phyloP scores from a whole-genome alignment of 1,140 invertebrate species.

The Rhagoletis pomonella region DNA sequence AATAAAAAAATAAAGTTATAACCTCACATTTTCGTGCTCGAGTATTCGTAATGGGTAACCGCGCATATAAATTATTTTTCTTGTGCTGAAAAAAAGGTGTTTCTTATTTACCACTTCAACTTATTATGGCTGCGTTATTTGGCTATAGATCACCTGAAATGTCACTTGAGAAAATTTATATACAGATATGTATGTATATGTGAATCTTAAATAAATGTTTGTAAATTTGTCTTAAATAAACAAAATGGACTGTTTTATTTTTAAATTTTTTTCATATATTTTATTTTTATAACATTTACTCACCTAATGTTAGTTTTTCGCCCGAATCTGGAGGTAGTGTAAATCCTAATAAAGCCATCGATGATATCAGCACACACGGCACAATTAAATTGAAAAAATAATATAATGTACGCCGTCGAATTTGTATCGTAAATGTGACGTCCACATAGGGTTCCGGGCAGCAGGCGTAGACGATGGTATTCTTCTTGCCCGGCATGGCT shows the following conservation, averaged over 20 bases:
- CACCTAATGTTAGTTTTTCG: slow-evolving; percentile 98
- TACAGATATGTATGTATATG: background rate
- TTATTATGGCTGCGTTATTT: background rate
- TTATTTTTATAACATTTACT: slow-evolving; percentile 70
- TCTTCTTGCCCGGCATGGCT: slow-evolving; percentile 91
- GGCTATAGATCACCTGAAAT: slow-evolving; percentile 23
- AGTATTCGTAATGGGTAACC: background rate
- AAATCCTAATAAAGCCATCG: slow-evolving; percentile 98
- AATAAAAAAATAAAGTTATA: background rate
- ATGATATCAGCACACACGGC: slow-evolving; percentile 98
- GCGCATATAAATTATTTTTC: background rate
- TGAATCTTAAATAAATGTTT: slow-evolving; percentile 53
- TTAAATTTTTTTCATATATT: background rate
- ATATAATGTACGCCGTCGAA: slow-evolving; percentile 96
- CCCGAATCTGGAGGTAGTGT: slow-evolving; percentile 98
- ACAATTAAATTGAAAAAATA: slow-evolving; percentile 99
- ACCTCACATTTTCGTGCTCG: background rate
- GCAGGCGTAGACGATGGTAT: slow-evolving; percentile 87
- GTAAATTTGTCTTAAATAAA: slow-evolving; percentile 14
- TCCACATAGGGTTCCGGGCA: slow-evolving; percentile 97
- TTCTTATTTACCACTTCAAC: slow-evolving; percentile 33
- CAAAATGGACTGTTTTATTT: background rate
- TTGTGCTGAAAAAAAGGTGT: background rate
- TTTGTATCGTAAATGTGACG: slow-evolving; percentile 97
- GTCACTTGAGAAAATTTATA: slow-evolving; percentile 46